These are phyloP conservation scores for Scolopax mira DNA, from an alignment of 2,113 vertebrate genomes.

Conservation along the genomic window DNA sequence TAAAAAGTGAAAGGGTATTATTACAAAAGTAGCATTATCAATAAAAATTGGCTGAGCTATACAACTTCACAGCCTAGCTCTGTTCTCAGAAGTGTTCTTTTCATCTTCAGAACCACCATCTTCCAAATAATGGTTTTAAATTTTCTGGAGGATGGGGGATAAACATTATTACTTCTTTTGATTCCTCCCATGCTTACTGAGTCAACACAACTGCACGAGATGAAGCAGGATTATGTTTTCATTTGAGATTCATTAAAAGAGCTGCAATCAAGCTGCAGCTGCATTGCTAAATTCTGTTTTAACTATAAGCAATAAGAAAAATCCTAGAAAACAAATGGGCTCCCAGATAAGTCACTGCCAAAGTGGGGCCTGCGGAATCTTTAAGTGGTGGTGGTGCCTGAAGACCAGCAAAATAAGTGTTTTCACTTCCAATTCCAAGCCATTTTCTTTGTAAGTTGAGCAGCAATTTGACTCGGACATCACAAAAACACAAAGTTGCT, in stretches of 20 bases:
- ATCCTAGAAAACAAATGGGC: not conserved
- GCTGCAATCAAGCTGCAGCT: not conserved
- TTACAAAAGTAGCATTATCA: not conserved
- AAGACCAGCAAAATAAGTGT: not conserved
- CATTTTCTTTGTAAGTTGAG: not conserved
- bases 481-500: not conserved
- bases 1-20: not conserved
- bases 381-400: not conserved
- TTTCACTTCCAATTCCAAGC: not conserved
- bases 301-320: constrained; percentile 6
- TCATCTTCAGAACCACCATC: not conserved
- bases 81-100: not conserved
- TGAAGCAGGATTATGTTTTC: not conserved
- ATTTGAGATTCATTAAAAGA: not conserved
- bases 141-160: not conserved
- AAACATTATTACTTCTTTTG: not conserved
- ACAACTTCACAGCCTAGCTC: not conserved
- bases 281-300: not conserved
- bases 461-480: not conserved
- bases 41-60: not conserved
- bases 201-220: not conserved
- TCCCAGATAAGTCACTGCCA: not conserved
- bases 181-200: not conserved
- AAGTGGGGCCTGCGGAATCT: not conserved
- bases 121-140: not conserved